These are phyloP conservation scores for Yponomeuta malinellus DNA, from an alignment of 2,888 invertebrate species.

Conservation along the genomic window DNA sequence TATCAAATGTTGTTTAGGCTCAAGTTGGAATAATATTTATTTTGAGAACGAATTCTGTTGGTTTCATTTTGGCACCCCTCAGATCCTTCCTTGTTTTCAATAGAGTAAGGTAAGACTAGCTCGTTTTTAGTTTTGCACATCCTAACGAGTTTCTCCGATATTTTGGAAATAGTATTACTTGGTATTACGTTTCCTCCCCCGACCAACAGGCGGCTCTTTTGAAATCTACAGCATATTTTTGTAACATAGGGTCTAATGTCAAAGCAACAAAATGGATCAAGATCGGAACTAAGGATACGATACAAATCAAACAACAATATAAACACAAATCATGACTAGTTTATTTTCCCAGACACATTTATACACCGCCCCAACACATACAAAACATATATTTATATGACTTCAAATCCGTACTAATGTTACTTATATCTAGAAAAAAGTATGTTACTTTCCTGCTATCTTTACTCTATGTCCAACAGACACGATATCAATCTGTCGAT, in stretches of 20 bases:
- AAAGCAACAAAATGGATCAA: too few species aligned
- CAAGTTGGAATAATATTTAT: constrained; percentile 72
- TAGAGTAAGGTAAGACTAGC: background rate
- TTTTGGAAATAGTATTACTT: too few species aligned
- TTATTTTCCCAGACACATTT: constrained; percentile 60
- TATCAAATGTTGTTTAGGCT: constrained; percentile 46
- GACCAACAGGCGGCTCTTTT: too few species aligned
- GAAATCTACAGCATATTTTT: too few species aligned
- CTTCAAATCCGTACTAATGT: constrained; percentile 33
- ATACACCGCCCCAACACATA: constrained; percentile 32
- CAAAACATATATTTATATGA: constrained; percentile 27
- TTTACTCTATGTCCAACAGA: too few species aligned
- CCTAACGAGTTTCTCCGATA: too few species aligned
- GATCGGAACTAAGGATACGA: background rate
- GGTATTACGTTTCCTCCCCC: too few species aligned
- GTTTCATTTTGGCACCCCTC: constrained; percentile 33
- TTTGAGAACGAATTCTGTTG: constrained; percentile 41
- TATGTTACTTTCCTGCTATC: background rate
- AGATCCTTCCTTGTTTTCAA: background rate
- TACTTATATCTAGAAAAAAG: constrained; percentile 32
- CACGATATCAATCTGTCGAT: too few species aligned
- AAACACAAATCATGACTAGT: constrained; percentile 69
- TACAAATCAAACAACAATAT: constrained; percentile 23
- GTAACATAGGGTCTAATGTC: too few species aligned
- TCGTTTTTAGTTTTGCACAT: too few species aligned